Percentiles rank a stretch among this genome's conserved stretches.
Evolutionary conservation across 2,113 vertebrate genomes (phyloP).

Genomic region (Rhadina sibilatrix): DNA sequence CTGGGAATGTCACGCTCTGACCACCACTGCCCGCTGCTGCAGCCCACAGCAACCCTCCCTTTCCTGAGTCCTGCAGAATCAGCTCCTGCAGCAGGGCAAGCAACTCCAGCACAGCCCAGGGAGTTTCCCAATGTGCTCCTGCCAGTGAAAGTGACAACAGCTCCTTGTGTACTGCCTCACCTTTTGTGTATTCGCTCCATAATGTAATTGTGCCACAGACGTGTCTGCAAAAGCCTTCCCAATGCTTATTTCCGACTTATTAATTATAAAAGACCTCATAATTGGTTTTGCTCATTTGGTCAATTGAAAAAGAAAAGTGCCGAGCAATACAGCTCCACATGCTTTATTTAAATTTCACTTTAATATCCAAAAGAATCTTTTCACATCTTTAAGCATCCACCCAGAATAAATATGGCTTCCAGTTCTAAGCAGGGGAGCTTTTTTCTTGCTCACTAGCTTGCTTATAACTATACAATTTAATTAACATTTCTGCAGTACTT

Average conservation of each 20-base stretch:
- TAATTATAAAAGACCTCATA: background rate
- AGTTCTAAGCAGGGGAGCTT: slow-evolving; percentile 46
- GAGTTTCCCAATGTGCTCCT: accelerated
- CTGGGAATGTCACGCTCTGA: background rate
- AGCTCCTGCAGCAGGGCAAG: background rate
- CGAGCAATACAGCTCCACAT: background rate
- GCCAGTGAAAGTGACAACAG: accelerated
- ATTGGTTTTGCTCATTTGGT: background rate
- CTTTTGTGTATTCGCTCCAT: background rate
- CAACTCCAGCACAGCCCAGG: accelerated
- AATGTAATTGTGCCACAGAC: background rate
- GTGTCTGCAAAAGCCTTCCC: background rate
- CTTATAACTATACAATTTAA: slow-evolving; percentile 69
- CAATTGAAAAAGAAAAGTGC: background rate
- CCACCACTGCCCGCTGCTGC: background rate
- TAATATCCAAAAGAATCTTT: slow-evolving; percentile 13
- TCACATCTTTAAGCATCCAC: slow-evolving; percentile 28
- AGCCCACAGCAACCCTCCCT: accelerated
- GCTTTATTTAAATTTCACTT: slow-evolving; percentile 8
- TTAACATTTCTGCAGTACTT: slow-evolving; percentile 69
- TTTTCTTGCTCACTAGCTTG: slow-evolving; percentile 44
- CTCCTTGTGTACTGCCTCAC: background rate
- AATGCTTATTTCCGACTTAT: background rate
- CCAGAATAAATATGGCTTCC: slow-evolving; percentile 33
- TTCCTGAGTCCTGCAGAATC: background rate